These are phyloP conservation scores for Cheilosia urbana DNA, from an alignment of 2,888 invertebrate species.

Conservation along the genomic window DNA sequence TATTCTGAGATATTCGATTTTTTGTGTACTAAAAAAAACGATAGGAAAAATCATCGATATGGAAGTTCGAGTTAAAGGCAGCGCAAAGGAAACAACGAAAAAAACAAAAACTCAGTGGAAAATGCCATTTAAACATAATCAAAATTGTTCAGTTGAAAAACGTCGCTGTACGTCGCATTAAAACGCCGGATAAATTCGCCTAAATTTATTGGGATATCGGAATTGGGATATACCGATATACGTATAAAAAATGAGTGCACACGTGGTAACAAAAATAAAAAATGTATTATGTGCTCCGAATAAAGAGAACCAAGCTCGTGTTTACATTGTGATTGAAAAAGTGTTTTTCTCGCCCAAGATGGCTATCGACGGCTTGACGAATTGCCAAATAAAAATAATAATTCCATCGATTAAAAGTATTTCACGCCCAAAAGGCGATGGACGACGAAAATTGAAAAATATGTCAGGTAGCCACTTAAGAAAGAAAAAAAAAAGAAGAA, in stretches of 20 bases:
- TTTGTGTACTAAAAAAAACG: conserved; percentile 78
- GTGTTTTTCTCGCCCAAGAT: conserved; percentile 44
- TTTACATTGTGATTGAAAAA: neutral
- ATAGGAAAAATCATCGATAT: conserved; percentile 81
- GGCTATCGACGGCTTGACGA: conserved; percentile 49
- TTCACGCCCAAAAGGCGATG: conserved; percentile 40
- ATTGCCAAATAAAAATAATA: conserved; percentile 43
- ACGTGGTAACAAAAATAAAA: neutral
- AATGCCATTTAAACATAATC: conserved; percentile 77
- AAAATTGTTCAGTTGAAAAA: conserved; percentile 76
- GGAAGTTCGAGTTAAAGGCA: conserved; percentile 64
- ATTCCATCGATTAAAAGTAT: conserved; percentile 61
- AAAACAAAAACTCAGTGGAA: conserved; percentile 60
- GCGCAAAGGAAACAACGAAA: conserved; percentile 40
- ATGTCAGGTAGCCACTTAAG: conserved; percentile 65
- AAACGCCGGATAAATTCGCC: conserved; percentile 39
- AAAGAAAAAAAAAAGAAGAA: neutral
- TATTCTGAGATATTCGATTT: conserved; percentile 84
- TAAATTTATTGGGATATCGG: neutral
- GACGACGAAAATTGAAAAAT: conserved; percentile 29
- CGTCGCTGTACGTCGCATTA: conserved; percentile 56
- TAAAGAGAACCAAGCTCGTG: neutral
- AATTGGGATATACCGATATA: neutral
- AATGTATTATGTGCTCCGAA: neutral
- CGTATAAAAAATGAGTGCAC: neutral